Base-by-base conservation (phyloP, 2,888 invertebrate genomes). In the Cetonia aurata region DNA sequence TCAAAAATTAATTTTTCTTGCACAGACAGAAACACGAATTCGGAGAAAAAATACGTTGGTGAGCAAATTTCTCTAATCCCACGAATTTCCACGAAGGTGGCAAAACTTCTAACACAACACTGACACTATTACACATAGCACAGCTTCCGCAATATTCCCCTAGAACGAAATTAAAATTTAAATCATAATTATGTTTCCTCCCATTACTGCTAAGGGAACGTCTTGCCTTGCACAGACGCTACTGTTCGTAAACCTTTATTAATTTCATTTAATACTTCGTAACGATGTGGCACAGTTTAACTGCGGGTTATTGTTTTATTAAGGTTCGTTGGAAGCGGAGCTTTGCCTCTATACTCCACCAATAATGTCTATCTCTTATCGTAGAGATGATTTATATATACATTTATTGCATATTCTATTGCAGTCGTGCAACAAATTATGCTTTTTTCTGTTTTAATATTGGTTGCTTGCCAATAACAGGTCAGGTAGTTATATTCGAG, bases 171-270 rank as follows among this genome's bases (percentile, higher is more conserved):
- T 70, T 70, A 70, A 70, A 70, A 70, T 70, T 70, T 70, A 70
- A 70, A 60, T 70, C 60, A 70, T 70, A 70, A 65, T 70, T 70
- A 70, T 70, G 62, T 70, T 62, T 70, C 46, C 69, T 62, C 62
- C 53, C 62, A 70, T 70, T 70, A 57, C 57, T 37, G 10, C 37
- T 37, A 53, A 17, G n/a, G 42, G 42, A 62, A 62, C 69, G 41
- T 60, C 37, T 57, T 17, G n/a, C 57, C 13, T 19, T 41, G 13
- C 13, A 41, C 33, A 13, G 13, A 52, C 52, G 52, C 15, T 31
- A n/a, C 50, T 56, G 42, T 42, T 17, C 55, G 55, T 60, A 68
- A 68, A 68, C 69, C 53, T 70, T 60, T 62, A 60, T 70, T 70
- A 70, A 70, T 65, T 62, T 65, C 55, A 57, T 41, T 55, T 70